Conservation (phyloP, 2,888 invertebrate genomes). For the Drosophila anceps region DNA sequence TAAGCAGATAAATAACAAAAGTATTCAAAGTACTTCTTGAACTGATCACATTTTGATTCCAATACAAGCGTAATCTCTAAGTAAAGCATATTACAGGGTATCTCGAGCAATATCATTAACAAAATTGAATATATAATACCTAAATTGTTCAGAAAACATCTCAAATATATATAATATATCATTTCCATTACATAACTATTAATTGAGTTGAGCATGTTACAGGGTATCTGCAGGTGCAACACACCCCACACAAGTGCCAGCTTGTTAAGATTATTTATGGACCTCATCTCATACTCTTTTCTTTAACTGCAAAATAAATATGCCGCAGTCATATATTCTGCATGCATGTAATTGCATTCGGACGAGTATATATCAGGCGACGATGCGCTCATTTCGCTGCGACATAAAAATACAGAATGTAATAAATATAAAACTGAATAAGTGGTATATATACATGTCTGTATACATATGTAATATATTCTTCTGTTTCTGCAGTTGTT, state of each 20-base stretch:
- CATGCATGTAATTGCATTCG: conserved; percentile 20
- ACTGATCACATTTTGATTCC: not conserved
- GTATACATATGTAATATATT: not conserved
- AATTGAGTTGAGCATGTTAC: not conserved
- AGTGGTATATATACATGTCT: not conserved
- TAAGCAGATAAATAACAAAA: not conserved
- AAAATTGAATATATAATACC: too few species aligned
- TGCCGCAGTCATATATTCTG: conserved; percentile 6
- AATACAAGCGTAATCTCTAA: not conserved
- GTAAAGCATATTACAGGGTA: not conserved
- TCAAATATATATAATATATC: not conserved
- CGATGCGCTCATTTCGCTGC: conserved; percentile 42
- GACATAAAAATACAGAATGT: conserved; percentile 46
- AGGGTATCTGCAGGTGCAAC: not conserved
- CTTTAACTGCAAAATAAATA: conserved; percentile 45
- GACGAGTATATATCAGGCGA: conserved; percentile 19
- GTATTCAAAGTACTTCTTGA: not conserved
- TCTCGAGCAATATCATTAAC: not conserved
- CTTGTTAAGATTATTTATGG: conserved; percentile 14
- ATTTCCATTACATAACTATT: not conserved
- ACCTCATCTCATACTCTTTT: conserved; percentile 5
- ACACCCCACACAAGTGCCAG: not conserved
- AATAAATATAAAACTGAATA: conserved; percentile 54
- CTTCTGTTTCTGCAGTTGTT: not conserved
- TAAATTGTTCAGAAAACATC: not conserved